A percentile compares a stretch with the other conserved stretches of the same genome.
Evolutionary conservation across 1,140 invertebrate genomes (phyloP).

Genomic region (Conus betulinus): DNA sequence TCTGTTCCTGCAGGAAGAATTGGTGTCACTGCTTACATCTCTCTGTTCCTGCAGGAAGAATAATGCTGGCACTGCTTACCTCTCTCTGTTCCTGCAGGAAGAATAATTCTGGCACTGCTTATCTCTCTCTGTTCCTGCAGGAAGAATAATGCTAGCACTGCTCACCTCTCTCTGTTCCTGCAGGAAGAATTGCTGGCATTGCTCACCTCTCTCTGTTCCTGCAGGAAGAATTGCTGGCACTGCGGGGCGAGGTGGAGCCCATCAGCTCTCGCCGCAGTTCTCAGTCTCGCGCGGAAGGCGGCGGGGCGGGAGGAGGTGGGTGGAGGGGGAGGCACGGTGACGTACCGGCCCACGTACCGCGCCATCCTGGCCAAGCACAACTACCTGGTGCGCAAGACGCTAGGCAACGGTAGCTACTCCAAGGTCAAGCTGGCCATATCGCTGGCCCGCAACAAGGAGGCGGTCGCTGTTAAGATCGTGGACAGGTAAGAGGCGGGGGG

Average conservation of each 20-base stretch:
- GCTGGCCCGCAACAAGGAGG: constrained; percentile 64
- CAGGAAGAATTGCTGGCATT: constrained; percentile 62
- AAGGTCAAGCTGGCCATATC: constrained; percentile 72
- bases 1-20: no score
- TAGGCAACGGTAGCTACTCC: constrained; percentile 72
- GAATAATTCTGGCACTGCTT: constrained; percentile 60
- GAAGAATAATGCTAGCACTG: constrained; percentile 59
- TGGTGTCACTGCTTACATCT: no score
- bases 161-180: background rate
- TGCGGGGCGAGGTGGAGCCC: constrained; percentile 69
- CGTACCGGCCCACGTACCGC: constrained; percentile 69
- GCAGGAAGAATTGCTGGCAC: constrained; percentile 62
- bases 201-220: background rate
- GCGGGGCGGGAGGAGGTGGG: constrained; percentile 55
- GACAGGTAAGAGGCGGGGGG: constrained; percentile 76
- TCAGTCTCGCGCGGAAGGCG: constrained; percentile 54
- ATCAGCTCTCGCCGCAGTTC: constrained; percentile 37
- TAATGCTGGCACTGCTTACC: background rate
- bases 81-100: constrained; percentile 34
- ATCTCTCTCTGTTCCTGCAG: constrained; percentile 23
- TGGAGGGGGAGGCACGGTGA: constrained; percentile 58
- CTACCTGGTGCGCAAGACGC: constrained; percentile 64
- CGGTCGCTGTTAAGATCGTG: constrained; percentile 92
- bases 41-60: no score
- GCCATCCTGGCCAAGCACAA: constrained; percentile 68